Evolutionary conservation across 2,888 invertebrate genomes (phyloP).

Genomic region (Clistopyga incitator): DNA sequence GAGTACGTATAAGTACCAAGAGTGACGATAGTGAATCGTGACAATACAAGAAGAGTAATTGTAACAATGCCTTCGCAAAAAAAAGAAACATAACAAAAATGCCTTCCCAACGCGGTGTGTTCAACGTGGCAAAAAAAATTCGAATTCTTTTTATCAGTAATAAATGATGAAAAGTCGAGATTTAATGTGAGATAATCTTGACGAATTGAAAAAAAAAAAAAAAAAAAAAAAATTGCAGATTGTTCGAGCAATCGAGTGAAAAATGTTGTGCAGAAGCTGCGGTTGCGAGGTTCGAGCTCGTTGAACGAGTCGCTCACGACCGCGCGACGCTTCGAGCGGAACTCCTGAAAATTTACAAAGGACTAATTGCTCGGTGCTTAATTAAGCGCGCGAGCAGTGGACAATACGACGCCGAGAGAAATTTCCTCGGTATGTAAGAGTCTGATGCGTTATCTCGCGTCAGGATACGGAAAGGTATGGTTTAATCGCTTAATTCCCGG

Average conservation of each 20-base stretch:
- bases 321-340: neutral
- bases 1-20: conserved; percentile 13
- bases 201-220: neutral
- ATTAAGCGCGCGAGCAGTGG: conserved; percentile 14
- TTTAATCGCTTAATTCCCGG: neutral
- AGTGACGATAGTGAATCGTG: conserved; percentile 71
- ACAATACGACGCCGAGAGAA: conserved; percentile 15
- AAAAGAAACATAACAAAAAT: conserved; percentile 73
- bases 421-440: neutral
- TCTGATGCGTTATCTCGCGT: neutral
- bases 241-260: neutral
- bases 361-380: conserved; percentile 26
- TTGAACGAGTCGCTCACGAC: conserved; percentile 11
- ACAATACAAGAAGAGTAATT: conserved; percentile 78
- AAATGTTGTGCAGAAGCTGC: neutral
- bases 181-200: conserved; percentile 26
- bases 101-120: conserved; percentile 80
- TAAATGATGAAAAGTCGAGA: conserved; percentile 53
- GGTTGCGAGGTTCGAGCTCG: neutral
- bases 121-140: conserved; percentile 75
- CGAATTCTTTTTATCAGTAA: conserved; percentile 41
- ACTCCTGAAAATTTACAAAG: conserved; percentile 29
- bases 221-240: neutral
- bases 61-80: conserved; percentile 78
- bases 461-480: neutral